A percentile compares a stretch with the other conserved stretches of the same genome.
Evolutionary conservation across 2,113 vertebrate species (phyloP).

Genomic region (Semicossyphus pulcher): DNA sequence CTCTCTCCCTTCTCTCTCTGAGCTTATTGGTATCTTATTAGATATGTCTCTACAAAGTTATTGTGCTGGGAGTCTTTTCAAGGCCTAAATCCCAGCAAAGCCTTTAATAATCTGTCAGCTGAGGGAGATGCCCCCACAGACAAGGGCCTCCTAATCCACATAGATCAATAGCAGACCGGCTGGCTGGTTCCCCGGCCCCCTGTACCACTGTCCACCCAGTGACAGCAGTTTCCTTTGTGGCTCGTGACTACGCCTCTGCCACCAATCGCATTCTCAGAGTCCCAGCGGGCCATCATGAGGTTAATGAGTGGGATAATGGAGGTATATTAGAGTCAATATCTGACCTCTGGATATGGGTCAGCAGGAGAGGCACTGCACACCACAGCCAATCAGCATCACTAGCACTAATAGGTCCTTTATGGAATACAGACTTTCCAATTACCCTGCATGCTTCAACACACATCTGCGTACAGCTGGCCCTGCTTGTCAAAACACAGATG

Average conservation of each 20-base stretch:
- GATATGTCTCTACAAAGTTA: slow-evolving; percentile 81
- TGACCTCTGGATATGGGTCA: slow-evolving; percentile 75
- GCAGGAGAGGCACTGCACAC: slow-evolving; percentile 17
- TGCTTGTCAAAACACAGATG: slow-evolving; percentile 56
- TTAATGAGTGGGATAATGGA: slow-evolving; percentile 81
- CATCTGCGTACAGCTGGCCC: slow-evolving; percentile 37
- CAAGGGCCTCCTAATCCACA: slow-evolving; percentile 83
- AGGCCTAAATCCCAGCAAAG: slow-evolving; percentile 83
- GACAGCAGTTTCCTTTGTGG: slow-evolving; percentile 62
- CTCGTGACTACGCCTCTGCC: slow-evolving; percentile 36
- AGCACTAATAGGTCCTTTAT: slow-evolving; percentile 70
- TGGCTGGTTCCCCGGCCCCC: slow-evolving; percentile 49
- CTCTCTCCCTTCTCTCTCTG: slow-evolving; percentile 32
- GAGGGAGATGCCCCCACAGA: slow-evolving; percentile 82
- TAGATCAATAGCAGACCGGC: slow-evolving; percentile 81
- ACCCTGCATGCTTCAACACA: slow-evolving; percentile 60
- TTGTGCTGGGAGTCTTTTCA: slow-evolving; percentile 83
- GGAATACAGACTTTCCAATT: slow-evolving; percentile 72
- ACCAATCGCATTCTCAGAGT: slow-evolving; percentile 52
- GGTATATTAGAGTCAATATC: slow-evolving; percentile 72
- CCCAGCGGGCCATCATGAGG: slow-evolving; percentile 59
- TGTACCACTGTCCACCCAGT: slow-evolving; percentile 60
- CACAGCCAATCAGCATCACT: slow-evolving; percentile 51
- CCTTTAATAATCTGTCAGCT: slow-evolving; percentile 84
- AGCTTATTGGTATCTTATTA: slow-evolving; percentile 84